Evolutionary conservation across 23 tunicate species (phyloP).

Genomic region (Halocynthia aurantium): DNA sequence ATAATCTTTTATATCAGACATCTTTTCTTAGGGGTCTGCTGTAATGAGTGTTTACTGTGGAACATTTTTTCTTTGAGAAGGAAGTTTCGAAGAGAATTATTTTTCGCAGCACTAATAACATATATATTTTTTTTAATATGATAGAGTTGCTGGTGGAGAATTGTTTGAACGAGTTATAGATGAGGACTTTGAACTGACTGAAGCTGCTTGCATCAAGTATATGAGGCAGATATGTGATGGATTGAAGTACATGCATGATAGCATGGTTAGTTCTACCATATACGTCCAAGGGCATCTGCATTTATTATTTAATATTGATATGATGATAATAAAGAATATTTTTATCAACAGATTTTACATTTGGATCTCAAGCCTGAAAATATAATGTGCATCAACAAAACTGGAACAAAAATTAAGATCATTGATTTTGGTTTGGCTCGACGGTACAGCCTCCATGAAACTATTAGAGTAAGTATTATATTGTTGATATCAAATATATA

Average conservation of each 20-base stretch:
- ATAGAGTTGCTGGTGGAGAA: conserved; percentile 92
- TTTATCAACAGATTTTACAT: conserved; percentile 58
- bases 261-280: conserved; percentile 19
- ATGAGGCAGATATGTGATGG: conserved; percentile 93
- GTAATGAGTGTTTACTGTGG: too few relatives aligned
- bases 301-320: background rate
- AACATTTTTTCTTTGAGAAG: too few relatives aligned
- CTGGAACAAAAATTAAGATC: conserved; percentile 75
- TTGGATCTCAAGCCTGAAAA: conserved; percentile 96
- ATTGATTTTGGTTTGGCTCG: conserved; percentile 95
- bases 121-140: background rate
- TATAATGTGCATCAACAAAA: conserved; percentile 89
- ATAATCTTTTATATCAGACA: too few relatives aligned
- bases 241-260: conserved; percentile 70
- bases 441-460: conserved; percentile 53
- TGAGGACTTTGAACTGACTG: conserved; percentile 84
- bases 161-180: conserved; percentile 90
- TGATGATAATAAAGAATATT: background rate
- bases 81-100: too few relatives aligned
- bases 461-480: conserved; percentile 35
- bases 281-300: background rate
- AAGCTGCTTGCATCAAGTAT: conserved; percentile 77
- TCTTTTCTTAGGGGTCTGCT: too few relatives aligned
- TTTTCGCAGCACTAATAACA: too few relatives aligned
- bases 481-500: background rate